Evolutionary conservation across 2,888 invertebrate genomes (phyloP).

Genomic region (Leuctra nigra): DNA sequence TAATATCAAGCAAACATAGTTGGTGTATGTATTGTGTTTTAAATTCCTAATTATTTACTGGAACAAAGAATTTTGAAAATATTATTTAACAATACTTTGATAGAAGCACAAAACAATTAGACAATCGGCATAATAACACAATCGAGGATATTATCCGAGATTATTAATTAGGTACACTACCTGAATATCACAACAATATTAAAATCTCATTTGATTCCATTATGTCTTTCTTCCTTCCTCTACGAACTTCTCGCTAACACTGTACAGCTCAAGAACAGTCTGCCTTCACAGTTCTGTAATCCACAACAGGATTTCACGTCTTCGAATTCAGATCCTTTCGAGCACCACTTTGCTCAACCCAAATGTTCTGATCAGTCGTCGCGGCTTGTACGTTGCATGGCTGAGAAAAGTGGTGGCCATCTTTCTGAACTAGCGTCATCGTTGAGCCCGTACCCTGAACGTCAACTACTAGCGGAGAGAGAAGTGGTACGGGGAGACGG

Average conservation of each 20-base stretch:
- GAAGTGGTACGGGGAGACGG: background rate
- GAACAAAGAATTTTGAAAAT: too few relatives aligned
- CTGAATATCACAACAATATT: slow-evolving; percentile 41
- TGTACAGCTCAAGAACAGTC: background rate
- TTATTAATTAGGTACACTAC: slow-evolving; percentile 37
- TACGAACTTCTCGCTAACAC: background rate
- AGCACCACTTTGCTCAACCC: background rate
- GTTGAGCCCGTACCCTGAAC: too few relatives aligned
- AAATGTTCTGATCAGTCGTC: background rate
- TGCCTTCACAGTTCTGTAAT: background rate
- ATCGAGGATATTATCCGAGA: slow-evolving; percentile 5
- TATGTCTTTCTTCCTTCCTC: background rate
- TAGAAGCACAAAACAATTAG: too few relatives aligned
- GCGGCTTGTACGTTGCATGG: slow-evolving; percentile 4
- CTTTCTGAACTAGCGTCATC: too few relatives aligned
- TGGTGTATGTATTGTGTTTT: too few relatives aligned
- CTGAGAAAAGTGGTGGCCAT: slow-evolving; percentile 9
- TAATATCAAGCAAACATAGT: too few relatives aligned
- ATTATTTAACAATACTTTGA: too few relatives aligned
- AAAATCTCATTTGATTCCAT: slow-evolving; percentile 25
- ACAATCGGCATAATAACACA: too few relatives aligned
- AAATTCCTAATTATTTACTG: too few relatives aligned
- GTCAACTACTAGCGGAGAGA: too few relatives aligned
- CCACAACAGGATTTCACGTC: background rate
- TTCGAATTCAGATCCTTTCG: too few relatives aligned